These are phyloP conservation scores for Carassius auratus DNA, from an alignment of 2,113 vertebrate genomes.

Conservation along the genomic window DNA sequence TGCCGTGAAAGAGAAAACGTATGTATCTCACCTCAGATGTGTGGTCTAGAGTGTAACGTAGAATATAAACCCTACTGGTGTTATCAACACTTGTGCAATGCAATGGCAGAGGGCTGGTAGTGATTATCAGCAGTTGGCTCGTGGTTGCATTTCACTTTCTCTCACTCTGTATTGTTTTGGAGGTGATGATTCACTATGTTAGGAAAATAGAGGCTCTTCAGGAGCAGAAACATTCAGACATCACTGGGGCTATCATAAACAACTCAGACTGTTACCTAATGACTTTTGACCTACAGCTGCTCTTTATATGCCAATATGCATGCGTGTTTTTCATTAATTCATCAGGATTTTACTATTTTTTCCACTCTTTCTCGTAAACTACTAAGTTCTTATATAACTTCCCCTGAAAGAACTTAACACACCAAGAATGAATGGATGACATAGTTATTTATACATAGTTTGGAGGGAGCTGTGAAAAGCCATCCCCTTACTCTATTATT, in stretches of 20 bases:
- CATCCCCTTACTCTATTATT: background rate
- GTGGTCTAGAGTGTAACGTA: slow-evolving; percentile 7
- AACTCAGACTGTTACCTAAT: slow-evolving; percentile 40
- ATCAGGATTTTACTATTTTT: background rate
- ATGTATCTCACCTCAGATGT: background rate
- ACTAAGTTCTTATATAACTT: background rate
- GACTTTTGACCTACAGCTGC: background rate
- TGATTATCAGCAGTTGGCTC: slow-evolving; percentile 39
- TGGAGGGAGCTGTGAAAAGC: background rate
- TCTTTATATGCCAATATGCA: background rate
- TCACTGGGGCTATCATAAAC: slow-evolving; percentile 6
- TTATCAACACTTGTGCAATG: slow-evolving; percentile 31
- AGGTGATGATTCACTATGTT: slow-evolving; percentile 29
- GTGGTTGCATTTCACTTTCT: slow-evolving; percentile 25
- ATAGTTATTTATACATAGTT: background rate
- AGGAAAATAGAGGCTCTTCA: slow-evolving; percentile 7
- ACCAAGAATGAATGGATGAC: background rate
- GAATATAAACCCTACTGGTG: slow-evolving; percentile 20
- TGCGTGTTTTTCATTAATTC: background rate
- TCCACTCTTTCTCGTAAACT: background rate
- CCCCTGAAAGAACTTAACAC: background rate
- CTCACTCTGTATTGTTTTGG: slow-evolving; percentile 18
- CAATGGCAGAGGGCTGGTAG: slow-evolving; percentile 18
- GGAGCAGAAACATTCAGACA: slow-evolving; percentile 39
- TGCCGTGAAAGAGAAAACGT: slow-evolving; percentile 1